A percentile compares a stretch with the other conserved stretches of the same genome.
Conservation (phyloP, 2,888 invertebrate species). For the Argyra leucocephala region DNA sequence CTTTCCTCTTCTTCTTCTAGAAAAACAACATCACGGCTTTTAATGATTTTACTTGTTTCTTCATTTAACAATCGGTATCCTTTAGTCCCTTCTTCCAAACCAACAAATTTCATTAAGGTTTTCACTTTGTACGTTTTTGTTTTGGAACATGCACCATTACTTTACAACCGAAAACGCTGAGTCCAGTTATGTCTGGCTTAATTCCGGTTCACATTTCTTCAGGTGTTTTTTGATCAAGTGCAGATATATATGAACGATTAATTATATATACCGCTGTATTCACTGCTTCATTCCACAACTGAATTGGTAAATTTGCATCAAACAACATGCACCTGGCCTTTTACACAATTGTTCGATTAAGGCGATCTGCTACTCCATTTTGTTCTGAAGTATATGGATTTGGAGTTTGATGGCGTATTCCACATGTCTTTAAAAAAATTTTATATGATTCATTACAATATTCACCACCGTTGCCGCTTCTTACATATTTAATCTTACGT, state of each 20-base stretch:
- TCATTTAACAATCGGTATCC: constrained; percentile 20
- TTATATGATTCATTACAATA: constrained; percentile 26
- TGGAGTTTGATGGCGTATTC: constrained; percentile 27
- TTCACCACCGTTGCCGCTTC: constrained; percentile 29
- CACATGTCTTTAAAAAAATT: constrained; percentile 25
- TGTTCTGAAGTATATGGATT: constrained; percentile 34
- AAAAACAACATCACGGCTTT: constrained; percentile 20
- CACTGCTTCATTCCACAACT: constrained; percentile 39
- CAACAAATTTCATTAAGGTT: constrained; percentile 19
- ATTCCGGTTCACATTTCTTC: too few species aligned
- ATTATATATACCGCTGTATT: constrained; percentile 34
- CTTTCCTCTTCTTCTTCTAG: constrained; percentile 1
- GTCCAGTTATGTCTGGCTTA: too few species aligned
- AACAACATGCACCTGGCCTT: constrained; percentile 28
- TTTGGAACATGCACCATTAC: constrained; percentile 19
- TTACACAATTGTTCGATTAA: constrained; percentile 34
- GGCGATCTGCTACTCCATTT: constrained; percentile 35
- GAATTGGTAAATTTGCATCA: constrained; percentile 23
- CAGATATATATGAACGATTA: constrained; percentile 26
- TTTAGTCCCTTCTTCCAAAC: constrained; percentile 19
- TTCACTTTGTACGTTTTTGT: constrained; percentile 19
- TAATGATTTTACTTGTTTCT: constrained; percentile 17
- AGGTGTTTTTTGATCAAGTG: constrained; percentile 25
- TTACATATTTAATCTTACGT: constrained; percentile 24
- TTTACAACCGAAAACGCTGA: too few species aligned